Evolutionary conservation across 2,113 vertebrate species (phyloP).

Genomic region (Balaeniceps rex): DNA sequence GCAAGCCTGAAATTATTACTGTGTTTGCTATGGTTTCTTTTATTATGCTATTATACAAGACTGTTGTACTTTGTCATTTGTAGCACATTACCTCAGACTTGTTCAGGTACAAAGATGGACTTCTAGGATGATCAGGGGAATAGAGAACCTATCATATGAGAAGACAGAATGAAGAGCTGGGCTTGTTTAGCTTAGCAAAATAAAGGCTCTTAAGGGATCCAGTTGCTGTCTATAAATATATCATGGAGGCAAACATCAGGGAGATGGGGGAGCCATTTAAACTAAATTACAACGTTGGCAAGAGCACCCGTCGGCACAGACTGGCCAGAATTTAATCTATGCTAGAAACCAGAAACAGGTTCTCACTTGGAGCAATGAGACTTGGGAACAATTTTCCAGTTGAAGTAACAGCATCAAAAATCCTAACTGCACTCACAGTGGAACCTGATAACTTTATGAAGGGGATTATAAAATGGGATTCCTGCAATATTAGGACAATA

Average conservation of each 20-base stretch:
- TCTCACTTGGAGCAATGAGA: neutral
- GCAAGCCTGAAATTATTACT: constrained; percentile 22
- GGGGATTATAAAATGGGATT: neutral
- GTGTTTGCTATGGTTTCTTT: constrained; percentile 13
- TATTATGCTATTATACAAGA: neutral
- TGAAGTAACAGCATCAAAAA: neutral
- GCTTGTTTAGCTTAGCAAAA: constrained; percentile 1
- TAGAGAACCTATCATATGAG: neutral
- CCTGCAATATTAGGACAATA: neutral
- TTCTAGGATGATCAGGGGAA: neutral
- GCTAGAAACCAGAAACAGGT: neutral
- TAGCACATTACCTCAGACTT: constrained; percentile 45
- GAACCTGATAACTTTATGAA: neutral
- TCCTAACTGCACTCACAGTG: neutral
- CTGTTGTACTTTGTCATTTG: constrained; percentile 24
- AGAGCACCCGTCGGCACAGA: neutral
- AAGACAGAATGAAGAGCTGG: neutral
- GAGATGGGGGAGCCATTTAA: neutral
- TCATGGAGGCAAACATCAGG: neutral
- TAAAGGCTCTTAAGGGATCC: neutral
- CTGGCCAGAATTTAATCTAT: neutral
- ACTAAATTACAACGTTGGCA: neutral
- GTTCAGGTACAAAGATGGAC: constrained; percentile 44
- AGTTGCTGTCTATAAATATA: constrained; percentile 41
- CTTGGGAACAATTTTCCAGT: neutral